A percentile compares a stretch with the other conserved stretches of the same genome.
Conservation (phyloP, 64 coral and sea anemone genomes). For the Orbicella faveolata region DNA sequence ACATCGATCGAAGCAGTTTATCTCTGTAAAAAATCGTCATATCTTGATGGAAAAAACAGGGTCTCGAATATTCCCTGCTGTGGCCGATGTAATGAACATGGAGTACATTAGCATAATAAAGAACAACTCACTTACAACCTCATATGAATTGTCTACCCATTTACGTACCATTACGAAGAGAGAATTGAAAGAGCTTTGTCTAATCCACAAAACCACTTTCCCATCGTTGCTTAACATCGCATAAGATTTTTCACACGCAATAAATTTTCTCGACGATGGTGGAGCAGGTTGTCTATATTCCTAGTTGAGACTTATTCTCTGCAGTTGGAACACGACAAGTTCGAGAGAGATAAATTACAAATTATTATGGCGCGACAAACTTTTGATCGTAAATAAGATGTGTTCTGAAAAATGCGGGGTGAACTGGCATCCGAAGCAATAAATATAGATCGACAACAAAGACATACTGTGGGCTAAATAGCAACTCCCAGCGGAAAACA, state of each 20-base stretch:
- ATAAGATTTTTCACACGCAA: slow-evolving; percentile 4
- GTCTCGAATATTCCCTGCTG: background rate
- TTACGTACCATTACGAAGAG: background rate
- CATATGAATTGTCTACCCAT: background rate
- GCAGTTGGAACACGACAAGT: background rate
- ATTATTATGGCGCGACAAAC: background rate
- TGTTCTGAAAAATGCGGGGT: background rate
- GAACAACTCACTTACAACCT: background rate
- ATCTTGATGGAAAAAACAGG: no score
- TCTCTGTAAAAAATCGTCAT: no score
- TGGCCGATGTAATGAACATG: background rate
- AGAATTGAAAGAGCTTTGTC: background rate
- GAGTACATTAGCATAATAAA: background rate
- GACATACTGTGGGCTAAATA: background rate
- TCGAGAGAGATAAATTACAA: background rate
- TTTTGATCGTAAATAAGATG: background rate
- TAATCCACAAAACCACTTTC: background rate
- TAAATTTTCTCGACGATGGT: background rate
- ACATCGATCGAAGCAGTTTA: no score
- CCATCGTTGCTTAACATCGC: background rate
- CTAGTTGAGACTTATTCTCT: no score
- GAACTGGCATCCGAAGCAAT: background rate
- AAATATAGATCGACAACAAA: slow-evolving; percentile 19
- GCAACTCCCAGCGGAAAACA: background rate
- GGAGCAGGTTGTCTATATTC: no score